Conservation (phyloP, 2,797 vertebrate genomes). For the Harpagifer antarcticus region DNA sequence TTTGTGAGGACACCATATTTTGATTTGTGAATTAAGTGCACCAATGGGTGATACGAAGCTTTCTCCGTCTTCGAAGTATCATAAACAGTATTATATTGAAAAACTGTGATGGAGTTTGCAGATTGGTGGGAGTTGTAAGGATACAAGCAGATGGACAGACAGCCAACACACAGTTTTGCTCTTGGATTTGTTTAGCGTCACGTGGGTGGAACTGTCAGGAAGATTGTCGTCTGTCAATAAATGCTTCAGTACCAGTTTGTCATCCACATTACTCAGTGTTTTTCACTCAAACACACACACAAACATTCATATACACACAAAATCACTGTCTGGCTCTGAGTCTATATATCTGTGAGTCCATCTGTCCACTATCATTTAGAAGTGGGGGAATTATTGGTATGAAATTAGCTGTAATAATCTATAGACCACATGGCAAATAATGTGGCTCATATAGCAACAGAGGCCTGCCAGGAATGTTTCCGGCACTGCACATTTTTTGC, state of each 20-base stretch:
- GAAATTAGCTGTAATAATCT: constrained; percentile 25
- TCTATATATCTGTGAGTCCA: constrained; percentile 46
- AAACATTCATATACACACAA: neutral
- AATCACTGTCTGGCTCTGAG: constrained; percentile 17
- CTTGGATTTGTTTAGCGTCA: constrained; percentile 19
- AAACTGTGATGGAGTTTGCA: neutral
- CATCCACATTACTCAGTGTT: neutral
- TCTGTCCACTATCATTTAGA: constrained; percentile 35
- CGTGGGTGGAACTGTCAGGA: constrained; percentile 13
- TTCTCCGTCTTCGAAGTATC: neutral
- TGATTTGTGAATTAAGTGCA: neutral
- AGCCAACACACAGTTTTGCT: constrained; percentile 15
- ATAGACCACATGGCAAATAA: constrained; percentile 13
- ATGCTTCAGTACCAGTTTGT: constrained; percentile 12
- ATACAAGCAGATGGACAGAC: constrained; percentile 12
- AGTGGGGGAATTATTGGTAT: neutral
- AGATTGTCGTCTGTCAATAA: constrained; percentile 30
- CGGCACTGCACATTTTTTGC: neutral
- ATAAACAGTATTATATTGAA: neutral
- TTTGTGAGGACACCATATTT: constrained; percentile 10
- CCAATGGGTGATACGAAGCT: neutral
- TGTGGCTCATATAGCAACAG: neutral
- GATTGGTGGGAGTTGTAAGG: neutral
- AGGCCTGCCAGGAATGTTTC: neutral
- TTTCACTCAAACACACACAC: constrained; percentile 4